Evolutionary conservation across 2,113 vertebrate species (phyloP).

Genomic region (Macrotus californicus): DNA sequence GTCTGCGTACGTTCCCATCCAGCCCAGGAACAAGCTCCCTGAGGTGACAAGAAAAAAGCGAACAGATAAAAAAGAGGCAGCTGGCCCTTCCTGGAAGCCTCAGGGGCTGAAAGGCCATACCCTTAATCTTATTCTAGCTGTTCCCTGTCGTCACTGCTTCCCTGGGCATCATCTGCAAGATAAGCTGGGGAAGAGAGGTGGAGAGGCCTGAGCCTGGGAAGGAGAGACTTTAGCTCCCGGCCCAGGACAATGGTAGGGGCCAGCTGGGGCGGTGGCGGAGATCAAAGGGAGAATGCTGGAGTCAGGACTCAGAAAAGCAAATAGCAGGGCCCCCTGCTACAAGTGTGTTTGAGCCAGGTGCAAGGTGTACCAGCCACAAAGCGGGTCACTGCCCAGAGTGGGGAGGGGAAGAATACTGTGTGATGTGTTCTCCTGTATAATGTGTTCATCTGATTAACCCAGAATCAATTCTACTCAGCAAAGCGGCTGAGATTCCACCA

Average conservation of each 20-base stretch:
- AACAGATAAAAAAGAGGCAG: not conserved
- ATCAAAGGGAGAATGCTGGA: conserved; percentile 81
- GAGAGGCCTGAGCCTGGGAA: not conserved
- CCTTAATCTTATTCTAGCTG: not conserved
- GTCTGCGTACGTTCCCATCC: not conserved
- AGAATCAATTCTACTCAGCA: conserved; percentile 4
- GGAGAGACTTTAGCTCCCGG: conserved; percentile 67
- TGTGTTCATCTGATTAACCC: conserved; percentile 12
- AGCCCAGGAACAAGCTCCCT: not conserved
- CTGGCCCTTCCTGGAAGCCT: not conserved
- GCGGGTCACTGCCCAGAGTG: conserved; percentile 73
- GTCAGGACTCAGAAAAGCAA: conserved; percentile 81
- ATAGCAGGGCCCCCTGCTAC: conserved; percentile 72
- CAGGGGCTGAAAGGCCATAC: not conserved
- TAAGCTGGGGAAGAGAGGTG: not conserved
- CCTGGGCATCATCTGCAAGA: not conserved
- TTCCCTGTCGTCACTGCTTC: not conserved
- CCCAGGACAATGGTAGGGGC: conserved; percentile 69
- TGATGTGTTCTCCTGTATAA: not conserved
- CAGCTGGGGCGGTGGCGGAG: conserved; percentile 60
- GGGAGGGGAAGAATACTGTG: conserved; percentile 31
- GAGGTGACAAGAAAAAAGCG: not conserved
- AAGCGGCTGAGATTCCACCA: not conserved
- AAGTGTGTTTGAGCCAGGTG: conserved; percentile 72
- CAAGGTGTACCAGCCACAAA: conserved; percentile 73